phyloP scores from a whole-genome alignment of 1,140 invertebrate species.

The Arctopsyche grandis region DNA sequence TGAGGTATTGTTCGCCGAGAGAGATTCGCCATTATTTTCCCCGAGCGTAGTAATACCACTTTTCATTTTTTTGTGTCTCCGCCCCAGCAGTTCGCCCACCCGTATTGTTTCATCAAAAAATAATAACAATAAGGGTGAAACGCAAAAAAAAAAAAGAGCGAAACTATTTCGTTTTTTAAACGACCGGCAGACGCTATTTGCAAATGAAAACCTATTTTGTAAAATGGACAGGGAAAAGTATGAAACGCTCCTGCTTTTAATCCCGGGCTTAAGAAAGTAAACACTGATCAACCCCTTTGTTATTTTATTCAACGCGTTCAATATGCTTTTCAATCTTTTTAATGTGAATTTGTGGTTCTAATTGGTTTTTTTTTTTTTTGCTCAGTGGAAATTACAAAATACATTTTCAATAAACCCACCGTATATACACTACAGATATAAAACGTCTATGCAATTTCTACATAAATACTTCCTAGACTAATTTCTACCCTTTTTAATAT shows the following conservation, averaged over 20 bases:
- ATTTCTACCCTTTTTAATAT: too few relatives aligned
- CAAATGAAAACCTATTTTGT: background rate
- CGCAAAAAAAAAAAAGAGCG: background rate
- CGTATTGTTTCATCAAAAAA: conserved; percentile 20
- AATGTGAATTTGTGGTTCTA: too few relatives aligned
- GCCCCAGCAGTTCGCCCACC: background rate
- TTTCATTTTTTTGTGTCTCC: conserved; percentile 2
- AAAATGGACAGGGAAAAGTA: background rate
- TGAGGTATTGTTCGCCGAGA: background rate
- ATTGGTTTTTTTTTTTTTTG: too few relatives aligned
- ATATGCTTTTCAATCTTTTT: background rate
- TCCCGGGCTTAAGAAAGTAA: background rate
- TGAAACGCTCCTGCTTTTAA: background rate
- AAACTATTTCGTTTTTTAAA: background rate
- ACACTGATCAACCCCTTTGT: background rate
- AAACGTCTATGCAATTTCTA: too few relatives aligned
- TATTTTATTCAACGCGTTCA: background rate
- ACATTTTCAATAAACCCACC: too few relatives aligned
- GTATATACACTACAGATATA: too few relatives aligned
- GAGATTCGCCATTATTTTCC: conserved; percentile 12
- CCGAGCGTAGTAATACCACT: background rate
- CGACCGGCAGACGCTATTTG: background rate
- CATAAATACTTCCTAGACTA: too few relatives aligned
- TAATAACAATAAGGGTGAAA: background rate
- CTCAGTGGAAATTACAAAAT: too few relatives aligned